A percentile compares a stretch with the other conserved stretches of the same genome.
These are phyloP conservation scores for Agelaius phoeniceus DNA, from an alignment of 2,113 vertebrate genomes.

Conservation along the genomic window DNA sequence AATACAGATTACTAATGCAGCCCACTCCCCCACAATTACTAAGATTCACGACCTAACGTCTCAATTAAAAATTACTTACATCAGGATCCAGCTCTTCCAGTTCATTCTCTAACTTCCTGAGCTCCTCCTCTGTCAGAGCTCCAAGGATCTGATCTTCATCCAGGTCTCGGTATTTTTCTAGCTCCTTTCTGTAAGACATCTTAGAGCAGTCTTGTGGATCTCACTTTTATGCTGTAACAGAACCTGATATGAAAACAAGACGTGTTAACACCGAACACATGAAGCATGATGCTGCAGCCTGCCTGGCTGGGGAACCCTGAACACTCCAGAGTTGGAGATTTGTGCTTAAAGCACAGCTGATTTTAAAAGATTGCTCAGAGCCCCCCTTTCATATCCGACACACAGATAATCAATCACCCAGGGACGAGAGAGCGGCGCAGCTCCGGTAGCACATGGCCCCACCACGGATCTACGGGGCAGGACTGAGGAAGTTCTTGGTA, in stretches of 20 bases:
- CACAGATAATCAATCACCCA: rapidly evolving
- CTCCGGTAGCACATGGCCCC: background rate
- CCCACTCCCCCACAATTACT: background rate
- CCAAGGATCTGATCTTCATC: conserved; percentile 95
- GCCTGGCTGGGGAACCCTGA: background rate
- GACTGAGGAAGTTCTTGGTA: background rate
- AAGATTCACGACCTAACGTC: background rate
- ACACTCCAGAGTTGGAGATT: background rate
- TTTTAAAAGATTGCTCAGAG: background rate
- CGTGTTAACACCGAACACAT: background rate
- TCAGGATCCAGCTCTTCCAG: conserved; percentile 96
- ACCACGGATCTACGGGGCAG: rapidly evolving
- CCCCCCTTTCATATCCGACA: background rate
- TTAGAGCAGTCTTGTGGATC: background rate
- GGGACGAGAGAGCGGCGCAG: rapidly evolving
- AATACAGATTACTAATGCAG: background rate
- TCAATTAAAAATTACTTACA: conserved; percentile 74
- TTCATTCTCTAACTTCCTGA: conserved; percentile 90
- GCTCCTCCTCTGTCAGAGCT: conserved; percentile 92
- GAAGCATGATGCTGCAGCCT: background rate
- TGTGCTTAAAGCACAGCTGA: background rate
- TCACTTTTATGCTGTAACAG: background rate
- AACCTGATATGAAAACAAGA: conserved; percentile 39
- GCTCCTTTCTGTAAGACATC: conserved; percentile 91
- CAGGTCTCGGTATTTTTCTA: conserved; percentile 96